phyloP scores from a whole-genome alignment of 2,888 invertebrate genomes.

The Empis stercorea region DNA sequence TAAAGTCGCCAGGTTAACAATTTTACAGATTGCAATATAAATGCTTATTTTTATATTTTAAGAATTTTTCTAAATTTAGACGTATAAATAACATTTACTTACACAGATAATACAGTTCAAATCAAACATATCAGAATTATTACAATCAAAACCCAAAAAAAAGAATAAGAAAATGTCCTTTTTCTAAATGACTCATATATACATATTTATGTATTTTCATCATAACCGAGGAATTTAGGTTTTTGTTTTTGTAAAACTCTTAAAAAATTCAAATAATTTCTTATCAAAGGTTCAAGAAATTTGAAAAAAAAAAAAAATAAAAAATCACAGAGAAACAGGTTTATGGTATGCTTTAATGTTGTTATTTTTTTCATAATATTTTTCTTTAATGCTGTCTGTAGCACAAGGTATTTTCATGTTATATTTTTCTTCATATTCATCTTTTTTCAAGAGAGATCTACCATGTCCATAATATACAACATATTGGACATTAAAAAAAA shows the following conservation, averaged over 20 bases:
- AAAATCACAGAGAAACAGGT: neutral
- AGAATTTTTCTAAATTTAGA: too few species aligned
- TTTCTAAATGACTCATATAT: neutral
- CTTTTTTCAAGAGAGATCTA: neutral
- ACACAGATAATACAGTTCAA: neutral
- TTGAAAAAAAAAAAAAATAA: too few species aligned
- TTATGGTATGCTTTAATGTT: neutral
- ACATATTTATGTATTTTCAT: too few species aligned
- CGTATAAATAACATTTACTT: too few species aligned
- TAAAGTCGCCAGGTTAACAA: too few species aligned
- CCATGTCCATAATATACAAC: too few species aligned
- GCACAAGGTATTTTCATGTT: neutral
- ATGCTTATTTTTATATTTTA: too few species aligned
- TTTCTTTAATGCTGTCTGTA: too few species aligned
- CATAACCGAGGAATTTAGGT: neutral
- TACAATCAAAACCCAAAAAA: neutral
- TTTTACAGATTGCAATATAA: too few species aligned
- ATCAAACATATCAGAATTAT: neutral
- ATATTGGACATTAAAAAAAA: too few species aligned
- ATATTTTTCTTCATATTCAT: neutral
- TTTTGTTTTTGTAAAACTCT: neutral
- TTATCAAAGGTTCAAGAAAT: neutral
- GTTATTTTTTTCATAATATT: neutral
- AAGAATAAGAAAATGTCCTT: neutral
- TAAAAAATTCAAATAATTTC: neutral